Evolutionary conservation across 2,113 vertebrate genomes (phyloP).

Genomic region (Festucalex cinctus): DNA sequence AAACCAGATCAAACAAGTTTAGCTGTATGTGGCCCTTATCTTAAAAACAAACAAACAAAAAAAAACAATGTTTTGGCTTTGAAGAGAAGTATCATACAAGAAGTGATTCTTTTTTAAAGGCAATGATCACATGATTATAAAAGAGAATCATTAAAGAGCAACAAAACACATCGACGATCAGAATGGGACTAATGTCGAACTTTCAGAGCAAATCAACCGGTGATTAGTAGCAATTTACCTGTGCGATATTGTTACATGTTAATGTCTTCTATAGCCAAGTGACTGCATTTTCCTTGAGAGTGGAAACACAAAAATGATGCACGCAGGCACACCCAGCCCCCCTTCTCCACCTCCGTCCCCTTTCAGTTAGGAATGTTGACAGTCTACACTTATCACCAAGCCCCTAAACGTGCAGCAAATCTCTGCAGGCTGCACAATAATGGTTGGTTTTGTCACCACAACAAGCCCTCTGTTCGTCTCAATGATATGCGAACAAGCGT

Average conservation of each 20-base stretch:
- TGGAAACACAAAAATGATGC: neutral
- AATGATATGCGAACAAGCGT: neutral
- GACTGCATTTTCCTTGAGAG: neutral
- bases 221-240: neutral
- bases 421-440: constrained; percentile 6
- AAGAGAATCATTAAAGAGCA: too few relatives aligned
- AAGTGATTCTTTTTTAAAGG: neutral
- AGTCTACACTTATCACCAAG: constrained; percentile 15
- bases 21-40: too few relatives aligned
- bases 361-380: constrained; percentile 31
- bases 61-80: too few relatives aligned
- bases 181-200: neutral
- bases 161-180: neutral
- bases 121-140: neutral
- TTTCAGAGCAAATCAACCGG: neutral
- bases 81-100: neutral
- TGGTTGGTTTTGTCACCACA: constrained; percentile 15
- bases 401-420: constrained; percentile 4
- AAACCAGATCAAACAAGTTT: neutral
- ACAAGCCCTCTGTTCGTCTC: constrained; percentile 8
- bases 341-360: neutral
- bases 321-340: neutral
- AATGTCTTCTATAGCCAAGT: neutral
- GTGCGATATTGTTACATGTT: too few relatives aligned
- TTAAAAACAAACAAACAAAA: too few relatives aligned